Evolutionary conservation across 2,888 invertebrate species (phyloP).

Genomic region (Pseudolycoriella hygida): DNA sequence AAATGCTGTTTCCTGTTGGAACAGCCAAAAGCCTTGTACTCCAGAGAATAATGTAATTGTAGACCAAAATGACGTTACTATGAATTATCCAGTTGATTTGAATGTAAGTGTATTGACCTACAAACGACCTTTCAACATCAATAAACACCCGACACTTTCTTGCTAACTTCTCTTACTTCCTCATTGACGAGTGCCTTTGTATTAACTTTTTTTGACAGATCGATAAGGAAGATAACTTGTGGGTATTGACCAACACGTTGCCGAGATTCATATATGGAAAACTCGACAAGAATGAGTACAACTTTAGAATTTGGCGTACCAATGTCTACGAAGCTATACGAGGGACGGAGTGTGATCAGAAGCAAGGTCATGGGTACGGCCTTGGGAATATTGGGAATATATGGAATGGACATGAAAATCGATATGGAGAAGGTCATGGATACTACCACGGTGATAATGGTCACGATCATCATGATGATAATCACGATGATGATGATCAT

Average conservation of each 20-base stretch:
- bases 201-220: background rate
- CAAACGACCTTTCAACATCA: no score
- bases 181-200: no score
- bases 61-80: conserved; percentile 35
- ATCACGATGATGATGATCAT: no score
- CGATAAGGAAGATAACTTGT: conserved; percentile 4
- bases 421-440: no score
- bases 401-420: no score
- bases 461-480: no score
- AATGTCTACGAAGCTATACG: background rate
- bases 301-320: conserved; percentile 41
- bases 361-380: no score
- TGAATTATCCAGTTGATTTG: conserved; percentile 57
- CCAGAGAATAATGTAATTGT: conserved; percentile 36
- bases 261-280: conserved; percentile 45
- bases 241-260: conserved; percentile 35
- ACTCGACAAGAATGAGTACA: conserved; percentile 38
- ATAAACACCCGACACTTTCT: no score
- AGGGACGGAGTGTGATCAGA: background rate
- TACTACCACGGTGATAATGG: no score
- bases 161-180: no score
- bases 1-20: conserved; percentile 63
- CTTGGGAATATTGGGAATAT: no score
- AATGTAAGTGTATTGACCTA: conserved; percentile 26
- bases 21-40: conserved; percentile 33